Evolutionary conservation across 2,113 vertebrate genomes (phyloP).

Genomic region (Oreochromis tanganicae): DNA sequence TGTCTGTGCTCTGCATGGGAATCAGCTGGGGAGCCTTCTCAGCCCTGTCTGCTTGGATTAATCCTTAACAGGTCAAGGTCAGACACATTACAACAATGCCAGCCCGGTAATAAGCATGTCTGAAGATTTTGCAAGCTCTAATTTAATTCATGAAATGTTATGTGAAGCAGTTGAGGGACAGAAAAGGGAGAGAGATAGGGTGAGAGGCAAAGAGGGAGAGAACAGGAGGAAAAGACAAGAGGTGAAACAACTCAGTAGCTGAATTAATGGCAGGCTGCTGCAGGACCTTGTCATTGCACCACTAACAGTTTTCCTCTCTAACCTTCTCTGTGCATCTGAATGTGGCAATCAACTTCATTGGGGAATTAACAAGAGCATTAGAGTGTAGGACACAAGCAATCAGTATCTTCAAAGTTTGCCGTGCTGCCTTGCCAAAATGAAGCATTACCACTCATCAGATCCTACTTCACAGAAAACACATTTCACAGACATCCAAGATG

Average conservation of each 20-base stretch:
- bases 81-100: constrained; percentile 64
- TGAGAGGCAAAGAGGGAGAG: background rate
- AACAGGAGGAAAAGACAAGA: constrained; percentile 10
- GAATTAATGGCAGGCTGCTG: constrained; percentile 32
- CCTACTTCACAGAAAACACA: constrained; percentile 13
- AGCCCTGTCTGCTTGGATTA: constrained; percentile 59
- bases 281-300: constrained; percentile 3
- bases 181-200: background rate
- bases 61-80: constrained; percentile 72
- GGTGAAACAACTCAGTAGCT: constrained; percentile 14
- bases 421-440: constrained; percentile 55
- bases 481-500: constrained; percentile 2
- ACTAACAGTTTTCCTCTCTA: constrained; percentile 20
- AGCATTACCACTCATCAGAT: constrained; percentile 46
- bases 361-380: constrained; percentile 70
- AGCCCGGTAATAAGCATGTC: constrained; percentile 62
- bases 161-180: constrained; percentile 31
- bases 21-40: constrained; percentile 39
- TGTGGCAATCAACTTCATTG: constrained; percentile 53
- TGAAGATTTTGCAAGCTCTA: constrained; percentile 60
- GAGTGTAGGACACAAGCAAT: constrained; percentile 70
- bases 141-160: constrained; percentile 61
- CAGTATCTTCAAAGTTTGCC: constrained; percentile 49
- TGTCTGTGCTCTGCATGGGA: constrained; percentile 62
- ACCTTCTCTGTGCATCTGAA: constrained; percentile 40